Conservation (phyloP, 2,113 vertebrate genomes). For the Acrocephalus arundinaceus region DNA sequence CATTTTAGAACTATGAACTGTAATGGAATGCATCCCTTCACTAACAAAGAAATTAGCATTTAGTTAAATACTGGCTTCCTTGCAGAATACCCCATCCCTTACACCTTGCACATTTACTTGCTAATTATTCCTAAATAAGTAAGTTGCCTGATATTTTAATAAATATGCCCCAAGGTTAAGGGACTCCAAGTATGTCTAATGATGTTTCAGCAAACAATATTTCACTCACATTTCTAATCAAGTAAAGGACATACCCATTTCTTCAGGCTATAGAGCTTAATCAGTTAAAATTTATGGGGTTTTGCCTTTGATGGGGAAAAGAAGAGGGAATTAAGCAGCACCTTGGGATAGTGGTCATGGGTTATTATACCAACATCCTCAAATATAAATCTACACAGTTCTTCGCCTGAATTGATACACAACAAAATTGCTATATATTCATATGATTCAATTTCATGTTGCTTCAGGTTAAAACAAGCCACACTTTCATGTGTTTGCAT, state of each 20-base stretch:
- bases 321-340: background rate
- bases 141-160: background rate
- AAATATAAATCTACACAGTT: slow-evolving; percentile 41
- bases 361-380: slow-evolving; percentile 54
- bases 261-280: slow-evolving; percentile 1
- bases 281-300: slow-evolving; percentile 11
- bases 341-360: slow-evolving; percentile 34
- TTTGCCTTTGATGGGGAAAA: background rate
- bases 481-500: slow-evolving; percentile 64
- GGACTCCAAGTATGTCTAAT: slow-evolving; percentile 45
- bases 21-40: background rate
- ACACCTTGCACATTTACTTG: background rate
- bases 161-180: slow-evolving; percentile 20
- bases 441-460: slow-evolving; percentile 67
- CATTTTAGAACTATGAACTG: background rate
- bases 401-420: slow-evolving; percentile 35
- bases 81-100: background rate
- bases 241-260: slow-evolving; percentile 16
- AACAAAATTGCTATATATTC: slow-evolving; percentile 42
- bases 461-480: slow-evolving; percentile 75
- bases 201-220: background rate
- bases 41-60: background rate
- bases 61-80: background rate
- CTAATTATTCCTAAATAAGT: slow-evolving; percentile 1
- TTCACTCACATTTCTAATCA: slow-evolving; percentile 25